phyloP scores from a whole-genome alignment of 2,113 vertebrate species.

The Elanoides forficatus region DNA sequence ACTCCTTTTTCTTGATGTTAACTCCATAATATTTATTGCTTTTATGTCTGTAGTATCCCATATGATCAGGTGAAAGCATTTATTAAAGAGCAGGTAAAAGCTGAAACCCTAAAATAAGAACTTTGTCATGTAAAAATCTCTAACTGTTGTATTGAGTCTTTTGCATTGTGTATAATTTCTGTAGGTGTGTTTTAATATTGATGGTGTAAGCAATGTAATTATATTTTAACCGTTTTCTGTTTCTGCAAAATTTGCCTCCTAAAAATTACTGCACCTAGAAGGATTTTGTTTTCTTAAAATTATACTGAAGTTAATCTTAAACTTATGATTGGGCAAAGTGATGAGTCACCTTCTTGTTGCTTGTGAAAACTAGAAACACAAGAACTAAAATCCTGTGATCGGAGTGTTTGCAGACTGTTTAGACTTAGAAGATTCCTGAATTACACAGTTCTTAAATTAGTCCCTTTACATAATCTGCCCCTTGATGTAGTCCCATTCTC shows the following conservation, averaged over 20 bases:
- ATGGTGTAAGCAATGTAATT: not conserved
- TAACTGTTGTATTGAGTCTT: not conserved
- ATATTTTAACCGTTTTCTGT: not conserved
- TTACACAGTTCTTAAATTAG: not conserved
- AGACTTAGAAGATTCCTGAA: not conserved
- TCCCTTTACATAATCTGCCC: not conserved
- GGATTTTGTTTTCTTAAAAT: not conserved
- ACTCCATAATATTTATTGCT: not conserved
- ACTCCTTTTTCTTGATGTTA: not conserved
- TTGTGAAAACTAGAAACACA: not conserved
- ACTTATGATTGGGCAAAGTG: not conserved
- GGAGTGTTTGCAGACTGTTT: not conserved
- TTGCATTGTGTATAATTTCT: not conserved
- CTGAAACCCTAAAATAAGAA: not conserved
- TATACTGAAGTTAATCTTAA: not conserved
- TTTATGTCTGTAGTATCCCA: not conserved
- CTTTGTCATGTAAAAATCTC: not conserved
- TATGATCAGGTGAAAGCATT: not conserved
- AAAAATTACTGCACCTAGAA: not conserved
- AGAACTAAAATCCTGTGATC: not conserved
- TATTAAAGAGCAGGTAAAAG: not conserved
- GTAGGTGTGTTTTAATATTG: not conserved
- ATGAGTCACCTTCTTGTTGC: not conserved
- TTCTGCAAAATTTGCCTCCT: not conserved
- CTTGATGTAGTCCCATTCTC: not conserved